These are phyloP conservation scores for Cossypha caffra DNA, from an alignment of 2,797 vertebrate species.

Conservation along the genomic window DNA sequence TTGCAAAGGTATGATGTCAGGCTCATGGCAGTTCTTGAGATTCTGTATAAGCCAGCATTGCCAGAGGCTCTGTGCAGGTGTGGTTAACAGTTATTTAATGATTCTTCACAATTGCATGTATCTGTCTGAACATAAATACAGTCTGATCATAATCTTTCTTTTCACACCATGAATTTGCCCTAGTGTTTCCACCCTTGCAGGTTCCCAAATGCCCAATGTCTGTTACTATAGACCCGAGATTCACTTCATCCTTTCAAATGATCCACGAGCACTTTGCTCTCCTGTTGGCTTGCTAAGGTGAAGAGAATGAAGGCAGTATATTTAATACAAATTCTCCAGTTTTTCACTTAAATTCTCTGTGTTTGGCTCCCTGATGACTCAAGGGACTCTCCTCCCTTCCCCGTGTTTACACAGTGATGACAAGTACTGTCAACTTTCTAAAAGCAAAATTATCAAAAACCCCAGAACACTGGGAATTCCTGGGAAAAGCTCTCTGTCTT, in stretches of 20 bases:
- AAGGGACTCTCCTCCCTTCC: constrained; percentile 36
- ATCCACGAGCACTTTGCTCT: not conserved
- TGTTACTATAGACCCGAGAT: not conserved
- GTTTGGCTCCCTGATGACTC: constrained; percentile 39
- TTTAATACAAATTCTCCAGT: not conserved
- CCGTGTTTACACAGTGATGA: constrained; percentile 36
- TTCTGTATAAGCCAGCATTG: constrained; percentile 43
- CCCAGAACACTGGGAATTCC: not conserved
- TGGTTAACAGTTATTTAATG: constrained; percentile 74
- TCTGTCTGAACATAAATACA: constrained; percentile 62
- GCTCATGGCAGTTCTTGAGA: constrained; percentile 45
- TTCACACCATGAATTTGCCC: constrained; percentile 58
- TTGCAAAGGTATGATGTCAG: constrained; percentile 55
- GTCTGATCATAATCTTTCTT: constrained; percentile 33
- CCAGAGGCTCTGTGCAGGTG: constrained; percentile 60
- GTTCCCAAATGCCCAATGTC: not conserved
- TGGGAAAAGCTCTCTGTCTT: not conserved
- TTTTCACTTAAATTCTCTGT: not conserved
- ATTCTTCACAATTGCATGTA: constrained; percentile 72
- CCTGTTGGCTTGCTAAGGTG: not conserved
- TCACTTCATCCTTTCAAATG: not conserved
- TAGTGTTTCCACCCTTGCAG: constrained; percentile 29
- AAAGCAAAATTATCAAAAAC: not conserved
- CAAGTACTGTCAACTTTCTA: constrained; percentile 41
- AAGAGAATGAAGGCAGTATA: not conserved